phyloP scores from a whole-genome alignment of 2,888 invertebrate genomes.

The Plagiodera versicolora region DNA sequence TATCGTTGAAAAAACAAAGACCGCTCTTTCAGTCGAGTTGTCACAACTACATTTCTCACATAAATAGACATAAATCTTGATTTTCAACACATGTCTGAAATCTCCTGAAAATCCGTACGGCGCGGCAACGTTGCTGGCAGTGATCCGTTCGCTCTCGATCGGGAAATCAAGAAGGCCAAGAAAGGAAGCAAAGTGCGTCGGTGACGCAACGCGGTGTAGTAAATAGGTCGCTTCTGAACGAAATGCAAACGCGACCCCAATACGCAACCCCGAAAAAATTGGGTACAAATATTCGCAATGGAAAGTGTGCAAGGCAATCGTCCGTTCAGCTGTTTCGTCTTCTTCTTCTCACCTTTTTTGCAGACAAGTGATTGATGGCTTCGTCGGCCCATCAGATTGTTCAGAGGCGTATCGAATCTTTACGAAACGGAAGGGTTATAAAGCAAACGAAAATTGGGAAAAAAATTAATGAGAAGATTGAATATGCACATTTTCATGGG shows the following conservation, averaged over 20 bases:
- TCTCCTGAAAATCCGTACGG: neutral
- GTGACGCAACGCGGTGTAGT: constrained; percentile 6
- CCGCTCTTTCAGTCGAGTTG: too few relatives aligned
- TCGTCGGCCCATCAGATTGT: neutral
- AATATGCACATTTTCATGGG: too few relatives aligned
- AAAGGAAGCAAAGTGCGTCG: neutral
- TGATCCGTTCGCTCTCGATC: neutral
- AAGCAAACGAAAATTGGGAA: too few relatives aligned
- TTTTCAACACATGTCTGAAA: neutral
- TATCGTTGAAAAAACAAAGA: too few relatives aligned
- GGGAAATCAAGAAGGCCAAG: neutral
- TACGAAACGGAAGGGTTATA: too few relatives aligned
- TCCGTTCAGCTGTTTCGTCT: neutral
- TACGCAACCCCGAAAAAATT: constrained; percentile 32
- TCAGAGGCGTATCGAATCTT: neutral
- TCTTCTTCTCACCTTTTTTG: neutral
- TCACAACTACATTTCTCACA: too few relatives aligned
- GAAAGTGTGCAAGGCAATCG: neutral
- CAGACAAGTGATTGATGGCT: neutral
- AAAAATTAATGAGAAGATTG: too few relatives aligned
- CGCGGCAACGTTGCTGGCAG: neutral
- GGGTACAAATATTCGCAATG: neutral
- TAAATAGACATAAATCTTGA: too few relatives aligned
- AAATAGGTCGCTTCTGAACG: constrained; percentile 21
- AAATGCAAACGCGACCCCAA: constrained; percentile 25